Conservation (phyloP, 23 tunicate species). For the Aplidium turbinatum region DNA sequence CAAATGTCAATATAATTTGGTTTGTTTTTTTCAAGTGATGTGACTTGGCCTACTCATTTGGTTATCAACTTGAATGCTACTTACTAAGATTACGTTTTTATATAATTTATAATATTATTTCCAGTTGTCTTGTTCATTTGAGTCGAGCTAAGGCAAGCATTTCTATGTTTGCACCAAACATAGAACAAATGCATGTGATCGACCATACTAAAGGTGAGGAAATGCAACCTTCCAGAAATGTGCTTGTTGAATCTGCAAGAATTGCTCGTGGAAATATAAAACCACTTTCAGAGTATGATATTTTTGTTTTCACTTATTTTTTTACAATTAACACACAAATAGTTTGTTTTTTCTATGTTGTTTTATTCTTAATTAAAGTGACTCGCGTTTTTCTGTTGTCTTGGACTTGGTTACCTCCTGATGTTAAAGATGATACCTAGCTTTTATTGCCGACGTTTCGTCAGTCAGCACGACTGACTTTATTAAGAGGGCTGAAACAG, state of each 20-base stretch:
- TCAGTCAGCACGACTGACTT: no score
- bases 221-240: conserved; percentile 67
- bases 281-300: conserved; percentile 56
- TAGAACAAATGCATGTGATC: conserved; percentile 80
- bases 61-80: neutral
- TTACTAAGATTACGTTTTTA: neutral
- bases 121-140: conserved; percentile 78
- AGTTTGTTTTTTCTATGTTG: neutral
- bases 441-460: no score
- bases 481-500: no score
- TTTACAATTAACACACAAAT: neutral
- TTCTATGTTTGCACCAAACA: conserved; percentile 82
- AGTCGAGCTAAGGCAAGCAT: conserved; percentile 75
- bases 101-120: neutral
- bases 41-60: no score
- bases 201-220: conserved; percentile 79
- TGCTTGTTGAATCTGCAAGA: conserved; percentile 83
- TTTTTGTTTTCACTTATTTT: neutral
- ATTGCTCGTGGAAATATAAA: conserved; percentile 81
- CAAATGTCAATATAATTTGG: no score
- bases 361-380: no score
- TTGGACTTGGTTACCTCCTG: no score
- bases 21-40: no score
- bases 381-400: no score
- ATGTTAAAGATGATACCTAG: no score